Evolutionary conservation across 23 tunicate genomes (phyloP).

Genomic region (Pegea sp.): DNA sequence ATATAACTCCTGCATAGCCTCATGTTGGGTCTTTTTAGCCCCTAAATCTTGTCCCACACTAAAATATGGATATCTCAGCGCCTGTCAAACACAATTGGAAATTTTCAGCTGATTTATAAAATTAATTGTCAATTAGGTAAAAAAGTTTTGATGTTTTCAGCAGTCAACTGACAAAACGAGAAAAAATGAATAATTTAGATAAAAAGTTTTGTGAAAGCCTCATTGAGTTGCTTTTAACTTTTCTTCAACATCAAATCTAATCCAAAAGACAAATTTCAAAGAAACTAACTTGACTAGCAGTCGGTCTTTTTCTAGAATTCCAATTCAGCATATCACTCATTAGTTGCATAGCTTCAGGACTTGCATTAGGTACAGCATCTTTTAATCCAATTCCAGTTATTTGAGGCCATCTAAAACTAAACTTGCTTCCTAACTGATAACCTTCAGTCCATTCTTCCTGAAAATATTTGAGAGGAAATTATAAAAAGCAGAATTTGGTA

Average conservation of each 20-base stretch:
- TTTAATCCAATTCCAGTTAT: constrained; percentile 55
- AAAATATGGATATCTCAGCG: constrained; percentile 79
- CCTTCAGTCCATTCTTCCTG: constrained; percentile 98
- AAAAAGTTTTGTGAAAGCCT: not conserved
- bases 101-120: not conserved
- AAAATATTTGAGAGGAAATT: not conserved
- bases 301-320: constrained; percentile 97
- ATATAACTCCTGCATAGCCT: constrained; percentile 68
- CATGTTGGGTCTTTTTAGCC: constrained; percentile 70
- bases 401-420: constrained; percentile 97
- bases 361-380: constrained; percentile 56
- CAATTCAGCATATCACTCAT: constrained; percentile 87
- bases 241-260: not conserved
- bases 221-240: not conserved
- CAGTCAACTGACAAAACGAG: not conserved
- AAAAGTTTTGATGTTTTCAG: not conserved
- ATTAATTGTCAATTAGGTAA: not conserved
- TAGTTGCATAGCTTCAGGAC: constrained; percentile 79
- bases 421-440: constrained; percentile 42
- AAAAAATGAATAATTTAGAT: not conserved
- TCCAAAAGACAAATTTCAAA: not conserved
- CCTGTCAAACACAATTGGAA: constrained; percentile 25
- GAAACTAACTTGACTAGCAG: constrained; percentile 53
- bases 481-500: not conserved
- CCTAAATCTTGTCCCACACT: constrained; percentile 70